phyloP scores from a whole-genome alignment of 2,797 vertebrate genomes.

The Acestrorhynchus altus region DNA sequence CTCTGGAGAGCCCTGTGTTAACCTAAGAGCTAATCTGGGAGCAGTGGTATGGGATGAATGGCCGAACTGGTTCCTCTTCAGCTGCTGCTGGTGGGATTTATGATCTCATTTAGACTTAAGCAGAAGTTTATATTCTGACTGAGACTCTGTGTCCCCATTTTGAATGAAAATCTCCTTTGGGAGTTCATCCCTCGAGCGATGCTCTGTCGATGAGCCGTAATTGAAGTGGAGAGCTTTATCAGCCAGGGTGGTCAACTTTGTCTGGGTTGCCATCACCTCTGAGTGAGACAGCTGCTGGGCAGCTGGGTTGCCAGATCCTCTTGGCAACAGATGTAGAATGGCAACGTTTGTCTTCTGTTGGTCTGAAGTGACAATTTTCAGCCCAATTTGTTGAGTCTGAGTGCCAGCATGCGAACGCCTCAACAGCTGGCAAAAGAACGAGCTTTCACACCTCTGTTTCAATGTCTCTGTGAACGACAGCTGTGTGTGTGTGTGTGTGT shows the following conservation, averaged over 20 bases:
- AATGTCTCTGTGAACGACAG: neutral
- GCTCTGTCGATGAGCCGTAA: neutral
- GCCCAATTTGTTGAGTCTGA: constrained; percentile 18
- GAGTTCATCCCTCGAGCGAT: neutral
- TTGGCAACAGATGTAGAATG: neutral
- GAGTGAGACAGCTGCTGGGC: constrained; percentile 1
- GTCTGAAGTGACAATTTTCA: constrained; percentile 24
- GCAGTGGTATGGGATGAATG: neutral
- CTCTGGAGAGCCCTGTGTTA: neutral
- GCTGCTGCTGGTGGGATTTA: neutral
- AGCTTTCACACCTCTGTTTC: neutral
- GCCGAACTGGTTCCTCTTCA: constrained; percentile 1
- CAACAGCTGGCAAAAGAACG: constrained; percentile 4
- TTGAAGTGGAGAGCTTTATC: neutral
- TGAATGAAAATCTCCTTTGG: neutral
- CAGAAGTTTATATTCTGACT: no score
- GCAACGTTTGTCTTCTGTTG: constrained; percentile 4
- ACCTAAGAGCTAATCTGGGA: neutral
- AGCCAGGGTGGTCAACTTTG: neutral
- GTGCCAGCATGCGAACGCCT: neutral
- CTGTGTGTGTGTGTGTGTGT: neutral
- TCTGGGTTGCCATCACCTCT: neutral
- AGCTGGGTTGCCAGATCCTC: constrained; percentile 7
- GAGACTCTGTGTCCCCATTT: no score
- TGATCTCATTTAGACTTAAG: neutral